These are phyloP conservation scores for Arctia plantaginis DNA, from an alignment of 2,888 invertebrate species.

Conservation along the genomic window DNA sequence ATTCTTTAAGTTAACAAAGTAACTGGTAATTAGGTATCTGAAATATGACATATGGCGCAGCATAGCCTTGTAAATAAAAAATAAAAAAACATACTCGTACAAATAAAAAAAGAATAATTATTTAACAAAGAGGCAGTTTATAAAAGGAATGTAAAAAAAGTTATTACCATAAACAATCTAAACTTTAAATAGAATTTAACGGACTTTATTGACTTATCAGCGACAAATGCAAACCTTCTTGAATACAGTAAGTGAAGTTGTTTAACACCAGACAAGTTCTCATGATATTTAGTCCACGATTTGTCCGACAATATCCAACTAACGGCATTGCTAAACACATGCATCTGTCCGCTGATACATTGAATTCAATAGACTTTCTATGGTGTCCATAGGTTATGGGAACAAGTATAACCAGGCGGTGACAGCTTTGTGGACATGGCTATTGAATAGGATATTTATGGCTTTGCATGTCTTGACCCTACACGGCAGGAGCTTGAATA, in stretches of 20 bases:
- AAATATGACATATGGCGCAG: too few species aligned
- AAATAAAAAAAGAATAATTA: too few species aligned
- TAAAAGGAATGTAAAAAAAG: not conserved
- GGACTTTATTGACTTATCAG: not conserved
- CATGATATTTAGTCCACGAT: slow-evolving; percentile 46
- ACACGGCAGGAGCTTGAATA: slow-evolving; percentile 29
- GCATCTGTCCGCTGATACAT: slow-evolving; percentile 47
- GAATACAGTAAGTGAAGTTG: slow-evolving; percentile 41
- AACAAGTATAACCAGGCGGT: slow-evolving; percentile 50
- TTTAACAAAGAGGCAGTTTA: too few species aligned
- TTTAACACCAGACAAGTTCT: slow-evolving; percentile 37
- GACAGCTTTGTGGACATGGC: slow-evolving; percentile 53
- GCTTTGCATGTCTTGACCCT: slow-evolving; percentile 45
- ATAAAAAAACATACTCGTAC: too few species aligned
- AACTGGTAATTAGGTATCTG: too few species aligned
- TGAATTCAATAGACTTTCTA: slow-evolving; percentile 55
- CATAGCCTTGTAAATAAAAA: too few species aligned
- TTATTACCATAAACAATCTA: not conserved
- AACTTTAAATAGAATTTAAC: not conserved
- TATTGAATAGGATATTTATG: slow-evolving; percentile 53
- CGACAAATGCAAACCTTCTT: not conserved
- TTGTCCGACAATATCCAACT: slow-evolving; percentile 49
- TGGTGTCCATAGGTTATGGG: slow-evolving; percentile 54
- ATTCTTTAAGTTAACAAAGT: too few species aligned
- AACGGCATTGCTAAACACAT: slow-evolving; percentile 52